phyloP scores from a whole-genome alignment of 2,888 invertebrate species.

The Cheilosia soror region DNA sequence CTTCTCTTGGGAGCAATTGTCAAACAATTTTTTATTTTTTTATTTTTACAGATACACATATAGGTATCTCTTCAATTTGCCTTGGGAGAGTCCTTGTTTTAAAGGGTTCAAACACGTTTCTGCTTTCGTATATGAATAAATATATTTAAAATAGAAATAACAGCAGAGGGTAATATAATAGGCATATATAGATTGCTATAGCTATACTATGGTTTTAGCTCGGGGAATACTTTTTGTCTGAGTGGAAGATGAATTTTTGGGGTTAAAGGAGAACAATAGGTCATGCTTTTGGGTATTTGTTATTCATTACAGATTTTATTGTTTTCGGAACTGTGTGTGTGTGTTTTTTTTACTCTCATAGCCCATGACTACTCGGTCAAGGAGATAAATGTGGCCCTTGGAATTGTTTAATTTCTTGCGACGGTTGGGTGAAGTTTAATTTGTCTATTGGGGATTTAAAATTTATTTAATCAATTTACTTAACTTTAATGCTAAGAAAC shows the following conservation, averaged over 20 bases:
- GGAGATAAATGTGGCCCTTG: slow-evolving; percentile 12
- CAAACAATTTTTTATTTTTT: slow-evolving; percentile 56
- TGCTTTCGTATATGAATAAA: slow-evolving; percentile 40
- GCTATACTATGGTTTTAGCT: not conserved
- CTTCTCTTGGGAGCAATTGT: slow-evolving; percentile 50
- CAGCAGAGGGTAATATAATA: slow-evolving; percentile 14
- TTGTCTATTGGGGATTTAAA: not conserved
- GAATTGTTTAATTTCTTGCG: slow-evolving; percentile 28
- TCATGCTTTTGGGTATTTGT: slow-evolving; percentile 39
- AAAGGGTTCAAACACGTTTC: slow-evolving; percentile 46
- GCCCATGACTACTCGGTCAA: slow-evolving; percentile 43
- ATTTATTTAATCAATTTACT: too few species aligned
- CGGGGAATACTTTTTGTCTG: not conserved
- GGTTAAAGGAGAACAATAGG: not conserved
- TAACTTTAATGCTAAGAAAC: too few species aligned
- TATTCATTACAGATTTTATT: slow-evolving; percentile 62
- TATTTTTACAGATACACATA: slow-evolving; percentile 1
- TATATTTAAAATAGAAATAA: slow-evolving; percentile 24
- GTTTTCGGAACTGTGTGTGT: slow-evolving; percentile 13
- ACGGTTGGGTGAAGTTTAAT: not conserved
- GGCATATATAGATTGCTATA: not conserved
- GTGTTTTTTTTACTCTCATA: slow-evolving; percentile 14
- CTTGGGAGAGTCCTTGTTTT: slow-evolving; percentile 22
- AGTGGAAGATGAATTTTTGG: slow-evolving; percentile 11
- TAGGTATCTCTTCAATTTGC: not conserved